Evolutionary conservation across 2,888 invertebrate genomes (phyloP).

Genomic region (Oegoconia quadripuncta): DNA sequence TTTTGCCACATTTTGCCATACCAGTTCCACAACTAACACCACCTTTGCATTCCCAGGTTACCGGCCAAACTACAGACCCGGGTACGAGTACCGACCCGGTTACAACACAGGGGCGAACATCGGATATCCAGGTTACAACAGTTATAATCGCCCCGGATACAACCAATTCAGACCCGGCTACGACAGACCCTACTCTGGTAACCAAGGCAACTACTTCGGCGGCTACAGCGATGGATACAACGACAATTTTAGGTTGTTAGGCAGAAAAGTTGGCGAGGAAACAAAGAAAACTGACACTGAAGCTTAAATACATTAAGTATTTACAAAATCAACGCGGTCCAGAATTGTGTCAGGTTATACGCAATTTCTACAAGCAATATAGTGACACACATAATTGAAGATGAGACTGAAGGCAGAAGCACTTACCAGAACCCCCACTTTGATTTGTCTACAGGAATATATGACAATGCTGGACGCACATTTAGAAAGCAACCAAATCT

Average conservation of each 20-base stretch:
- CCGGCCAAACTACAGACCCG: constrained; percentile 43
- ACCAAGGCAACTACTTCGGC: constrained; percentile 49
- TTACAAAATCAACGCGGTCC: background rate
- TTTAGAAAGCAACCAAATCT: too few relatives aligned
- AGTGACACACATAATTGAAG: too few relatives aligned
- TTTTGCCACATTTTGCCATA: background rate
- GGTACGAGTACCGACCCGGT: constrained; percentile 33
- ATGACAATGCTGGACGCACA: too few relatives aligned
- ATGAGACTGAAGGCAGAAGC: too few relatives aligned
- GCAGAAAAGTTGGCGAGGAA: constrained; percentile 50
- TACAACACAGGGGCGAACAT: constrained; percentile 31
- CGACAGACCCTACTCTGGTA: constrained; percentile 35
- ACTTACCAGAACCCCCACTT: too few relatives aligned
- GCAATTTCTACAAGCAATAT: too few relatives aligned
- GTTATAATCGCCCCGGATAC: constrained; percentile 26
- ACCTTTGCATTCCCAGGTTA: constrained; percentile 31
- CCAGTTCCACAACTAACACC: background rate
- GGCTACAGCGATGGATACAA: constrained; percentile 50
- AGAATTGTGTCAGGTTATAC: too few relatives aligned
- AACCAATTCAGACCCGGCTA: constrained; percentile 25
- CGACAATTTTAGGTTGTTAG: constrained; percentile 49
- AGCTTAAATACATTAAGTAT: background rate
- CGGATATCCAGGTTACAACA: constrained; percentile 27
- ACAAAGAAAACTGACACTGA: constrained; percentile 42
- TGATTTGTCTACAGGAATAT: too few relatives aligned